These are phyloP conservation scores for Drosophila rhopaloa DNA, from an alignment of 1,140 invertebrate genomes.

Conservation along the genomic window DNA sequence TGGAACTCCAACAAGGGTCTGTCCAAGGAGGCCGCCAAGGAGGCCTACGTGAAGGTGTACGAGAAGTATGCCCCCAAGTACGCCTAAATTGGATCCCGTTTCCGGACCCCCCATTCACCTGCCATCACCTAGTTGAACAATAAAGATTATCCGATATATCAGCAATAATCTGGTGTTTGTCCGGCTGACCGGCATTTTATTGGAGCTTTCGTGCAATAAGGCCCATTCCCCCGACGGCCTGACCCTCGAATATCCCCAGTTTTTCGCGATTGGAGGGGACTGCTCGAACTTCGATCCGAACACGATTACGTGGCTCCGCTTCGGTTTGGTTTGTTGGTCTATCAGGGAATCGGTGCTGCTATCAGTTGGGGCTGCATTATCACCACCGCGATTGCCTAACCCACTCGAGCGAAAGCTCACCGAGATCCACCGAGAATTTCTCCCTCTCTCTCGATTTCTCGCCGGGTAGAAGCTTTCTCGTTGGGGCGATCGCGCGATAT, in stretches of 20 bases:
- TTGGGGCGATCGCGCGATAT: constrained; percentile 53
- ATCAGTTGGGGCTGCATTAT: constrained; percentile 35
- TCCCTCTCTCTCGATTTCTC: background rate
- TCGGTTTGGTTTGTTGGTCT: constrained; percentile 3
- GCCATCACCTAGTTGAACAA: constrained; percentile 23
- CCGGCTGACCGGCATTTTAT: constrained; percentile 34
- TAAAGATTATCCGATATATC: constrained; percentile 42
- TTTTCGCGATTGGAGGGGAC: constrained; percentile 12
- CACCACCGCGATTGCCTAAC: constrained; percentile 25
- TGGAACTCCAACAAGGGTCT: constrained; percentile 94
- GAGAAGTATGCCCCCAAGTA: constrained; percentile 86
- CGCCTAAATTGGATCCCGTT: constrained; percentile 32
- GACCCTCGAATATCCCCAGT: background rate
- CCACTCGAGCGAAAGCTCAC: constrained; percentile 42
- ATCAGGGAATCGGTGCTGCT: constrained; percentile 31
- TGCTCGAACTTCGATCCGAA: constrained; percentile 45
- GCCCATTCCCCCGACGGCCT: background rate
- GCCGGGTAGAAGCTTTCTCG: constrained; percentile 32
- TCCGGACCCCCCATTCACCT: constrained; percentile 23
- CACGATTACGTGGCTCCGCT: constrained; percentile 34
- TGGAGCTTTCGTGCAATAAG: constrained; percentile 33
- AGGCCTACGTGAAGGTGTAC: constrained; percentile 92
- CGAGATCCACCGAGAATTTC: constrained; percentile 35
- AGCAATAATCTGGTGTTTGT: constrained; percentile 32
- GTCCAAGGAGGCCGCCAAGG: constrained; percentile 91